phyloP scores from a whole-genome alignment of 2,797 vertebrate species.

The Glossophaga mutica region DNA sequence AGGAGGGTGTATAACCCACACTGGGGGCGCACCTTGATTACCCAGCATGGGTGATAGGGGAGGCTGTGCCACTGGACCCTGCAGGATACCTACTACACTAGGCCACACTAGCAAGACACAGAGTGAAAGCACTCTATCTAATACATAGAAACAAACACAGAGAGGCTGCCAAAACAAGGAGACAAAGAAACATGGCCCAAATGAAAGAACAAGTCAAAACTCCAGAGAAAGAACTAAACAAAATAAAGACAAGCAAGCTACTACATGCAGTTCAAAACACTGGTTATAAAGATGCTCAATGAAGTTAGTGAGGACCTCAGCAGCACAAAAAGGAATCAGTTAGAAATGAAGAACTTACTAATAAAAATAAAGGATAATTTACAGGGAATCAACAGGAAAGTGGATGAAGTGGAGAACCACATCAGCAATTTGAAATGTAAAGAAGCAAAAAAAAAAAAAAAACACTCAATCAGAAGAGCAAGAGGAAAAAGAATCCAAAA shows the following conservation, averaged over 20 bases:
- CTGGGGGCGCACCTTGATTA: no score
- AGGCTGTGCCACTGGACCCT: background rate
- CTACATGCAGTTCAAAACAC: background rate
- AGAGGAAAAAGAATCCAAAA: no score
- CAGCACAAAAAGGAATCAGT: no score
- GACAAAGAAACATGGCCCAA: background rate
- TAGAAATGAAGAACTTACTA: background rate
- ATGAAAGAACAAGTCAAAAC: background rate
- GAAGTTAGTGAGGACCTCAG: background rate
- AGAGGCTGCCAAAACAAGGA: background rate
- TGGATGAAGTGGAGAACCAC: no score
- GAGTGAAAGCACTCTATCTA: no score
- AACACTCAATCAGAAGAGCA: no score
- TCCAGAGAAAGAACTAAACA: background rate
- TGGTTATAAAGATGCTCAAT: background rate
- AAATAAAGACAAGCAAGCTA: no score
- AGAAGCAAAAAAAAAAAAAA: no score
- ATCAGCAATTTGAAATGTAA: no score
- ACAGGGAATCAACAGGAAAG: background rate
- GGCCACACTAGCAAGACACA: background rate
- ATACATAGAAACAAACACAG: background rate
- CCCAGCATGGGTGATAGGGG: background rate
- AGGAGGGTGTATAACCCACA: background rate
- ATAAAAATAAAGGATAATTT: no score
- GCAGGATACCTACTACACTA: background rate